These are phyloP conservation scores for Coccyzus lansbergi DNA, from an alignment of 2,797 vertebrate genomes.

Conservation along the genomic window DNA sequence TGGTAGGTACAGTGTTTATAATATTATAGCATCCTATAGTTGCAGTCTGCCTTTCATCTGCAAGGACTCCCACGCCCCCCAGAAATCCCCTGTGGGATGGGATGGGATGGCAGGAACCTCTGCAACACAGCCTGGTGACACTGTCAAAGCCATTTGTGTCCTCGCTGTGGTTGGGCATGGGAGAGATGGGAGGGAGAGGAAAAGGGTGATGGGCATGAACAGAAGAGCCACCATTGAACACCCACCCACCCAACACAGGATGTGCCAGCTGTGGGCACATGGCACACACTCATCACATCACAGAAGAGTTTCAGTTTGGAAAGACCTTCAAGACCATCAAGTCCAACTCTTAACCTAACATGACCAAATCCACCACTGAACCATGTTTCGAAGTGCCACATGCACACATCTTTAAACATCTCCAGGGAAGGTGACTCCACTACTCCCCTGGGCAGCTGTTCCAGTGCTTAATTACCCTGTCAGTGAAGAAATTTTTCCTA, in stretches of 20 bases:
- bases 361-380: too few relatives aligned
- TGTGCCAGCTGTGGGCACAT: background rate
- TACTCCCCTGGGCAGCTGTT: too few relatives aligned
- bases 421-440: too few relatives aligned
- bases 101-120: background rate
- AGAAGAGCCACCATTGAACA: accelerated
- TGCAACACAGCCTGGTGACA: background rate
- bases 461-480: too few relatives aligned
- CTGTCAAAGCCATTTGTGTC: background rate
- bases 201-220: background rate
- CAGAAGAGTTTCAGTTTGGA: too few relatives aligned
- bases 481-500: too few relatives aligned
- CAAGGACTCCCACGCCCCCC: background rate
- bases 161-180: accelerated
- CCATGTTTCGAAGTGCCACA: too few relatives aligned
- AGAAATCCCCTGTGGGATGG: accelerated
- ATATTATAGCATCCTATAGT: background rate
- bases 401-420: too few relatives aligned
- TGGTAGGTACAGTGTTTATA: background rate
- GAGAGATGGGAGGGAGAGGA: background rate
- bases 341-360: too few relatives aligned
- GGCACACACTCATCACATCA: background rate
- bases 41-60: background rate
- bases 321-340: too few relatives aligned
- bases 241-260: accelerated